Evolutionary conservation across 2,113 vertebrate species (phyloP).

Genomic region (Platycercus adscitus): DNA sequence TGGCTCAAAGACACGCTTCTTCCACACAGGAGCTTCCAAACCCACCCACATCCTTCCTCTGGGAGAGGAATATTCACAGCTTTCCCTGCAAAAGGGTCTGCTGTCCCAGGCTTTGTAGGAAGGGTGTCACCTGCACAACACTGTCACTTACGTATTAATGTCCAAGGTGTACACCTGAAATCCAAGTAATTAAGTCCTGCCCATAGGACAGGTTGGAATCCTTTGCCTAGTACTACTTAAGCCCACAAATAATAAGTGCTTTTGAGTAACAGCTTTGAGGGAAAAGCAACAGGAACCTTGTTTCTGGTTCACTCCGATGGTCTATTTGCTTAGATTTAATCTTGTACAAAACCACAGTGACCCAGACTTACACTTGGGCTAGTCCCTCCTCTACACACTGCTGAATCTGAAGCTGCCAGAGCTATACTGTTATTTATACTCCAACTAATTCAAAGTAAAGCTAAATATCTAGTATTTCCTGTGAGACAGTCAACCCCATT

Average conservation of each 20-base stretch:
- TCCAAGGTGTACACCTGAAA: not conserved
- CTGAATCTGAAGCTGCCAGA: not conserved
- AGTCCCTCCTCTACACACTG: not conserved
- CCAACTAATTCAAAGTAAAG: not conserved
- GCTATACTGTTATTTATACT: not conserved
- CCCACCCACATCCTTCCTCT: not conserved
- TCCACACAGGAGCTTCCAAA: not conserved
- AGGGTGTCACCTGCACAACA: rapidly evolving
- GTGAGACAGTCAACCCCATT: not conserved
- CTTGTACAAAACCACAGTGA: not conserved
- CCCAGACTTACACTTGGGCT: not conserved
- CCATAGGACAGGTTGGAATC: not conserved
- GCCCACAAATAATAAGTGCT: not conserved
- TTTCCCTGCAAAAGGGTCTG: not conserved
- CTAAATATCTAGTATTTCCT: not conserved
- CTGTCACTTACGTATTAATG: rapidly evolving
- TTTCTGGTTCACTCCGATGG: not conserved
- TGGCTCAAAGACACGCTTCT: not conserved
- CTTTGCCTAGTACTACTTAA: not conserved
- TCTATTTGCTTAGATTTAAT: not conserved
- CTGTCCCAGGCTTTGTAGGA: not conserved
- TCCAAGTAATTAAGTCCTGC: not conserved
- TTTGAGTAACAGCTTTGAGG: not conserved
- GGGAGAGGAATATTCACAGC: not conserved
- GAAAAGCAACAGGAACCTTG: not conserved